A percentile compares a stretch with the other conserved stretches of the same genome.
These are phyloP conservation scores for Myotis davidii DNA, from an alignment of 2,113 vertebrate genomes.

Conservation along the genomic window DNA sequence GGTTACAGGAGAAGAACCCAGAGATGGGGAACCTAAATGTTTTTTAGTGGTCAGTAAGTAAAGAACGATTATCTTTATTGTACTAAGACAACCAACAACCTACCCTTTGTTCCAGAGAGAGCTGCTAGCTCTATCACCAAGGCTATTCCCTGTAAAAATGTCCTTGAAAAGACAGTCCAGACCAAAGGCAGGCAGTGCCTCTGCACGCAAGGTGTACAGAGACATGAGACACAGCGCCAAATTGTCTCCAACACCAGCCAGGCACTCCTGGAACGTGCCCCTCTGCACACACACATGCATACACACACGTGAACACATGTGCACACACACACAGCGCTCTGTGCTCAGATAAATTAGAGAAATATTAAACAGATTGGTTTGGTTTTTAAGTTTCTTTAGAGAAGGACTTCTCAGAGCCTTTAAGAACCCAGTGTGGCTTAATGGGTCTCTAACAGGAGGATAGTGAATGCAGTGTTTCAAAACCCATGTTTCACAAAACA, in stretches of 20 bases:
- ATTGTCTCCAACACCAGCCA: not conserved
- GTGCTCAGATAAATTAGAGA: conserved; percentile 1
- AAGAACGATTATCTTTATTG: not conserved
- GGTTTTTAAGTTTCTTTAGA: conserved; percentile 1
- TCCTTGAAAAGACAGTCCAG: not conserved
- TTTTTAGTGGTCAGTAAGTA: not conserved
- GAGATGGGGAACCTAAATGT: not conserved
- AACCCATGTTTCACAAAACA: conserved; percentile 61
- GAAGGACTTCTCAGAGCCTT: conserved; percentile 52
- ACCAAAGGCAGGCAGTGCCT: not conserved
- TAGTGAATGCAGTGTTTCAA: conserved; percentile 44
- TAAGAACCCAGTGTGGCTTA: not conserved
- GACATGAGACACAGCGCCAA: not conserved
- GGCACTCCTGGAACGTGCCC: not conserved
- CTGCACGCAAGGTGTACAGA: not conserved
- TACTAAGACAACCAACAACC: not conserved
- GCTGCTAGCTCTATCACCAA: not conserved
- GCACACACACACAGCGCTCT: not conserved
- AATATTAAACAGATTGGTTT: not conserved
- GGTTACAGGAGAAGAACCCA: not conserved
- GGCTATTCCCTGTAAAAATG: not conserved
- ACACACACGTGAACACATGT: not conserved
- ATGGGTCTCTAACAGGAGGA: not conserved
- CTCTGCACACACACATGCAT: accelerated
- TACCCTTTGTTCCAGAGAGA: not conserved